Evolutionary conservation across 2,797 vertebrate genomes (phyloP), one percentile per base, ranked within the genome.

Genomic region (Streptopelia turtur): DNA sequence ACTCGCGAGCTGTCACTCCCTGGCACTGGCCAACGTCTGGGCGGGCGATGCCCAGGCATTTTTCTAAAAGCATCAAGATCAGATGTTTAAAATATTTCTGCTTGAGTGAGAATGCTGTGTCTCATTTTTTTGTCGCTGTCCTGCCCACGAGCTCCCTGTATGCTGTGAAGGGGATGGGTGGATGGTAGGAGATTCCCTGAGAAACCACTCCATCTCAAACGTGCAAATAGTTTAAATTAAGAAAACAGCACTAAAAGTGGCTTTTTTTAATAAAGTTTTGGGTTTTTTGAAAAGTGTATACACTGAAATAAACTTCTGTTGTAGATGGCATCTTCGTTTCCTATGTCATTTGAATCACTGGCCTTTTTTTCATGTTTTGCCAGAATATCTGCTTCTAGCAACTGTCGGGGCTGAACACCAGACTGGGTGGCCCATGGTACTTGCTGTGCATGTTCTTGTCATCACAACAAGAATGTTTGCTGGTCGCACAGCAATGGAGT

Each of bases 31-130:
- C 79, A 61, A 4, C 0, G 6, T 75, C 45, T 81, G 61, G 28
- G 30, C 6, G 17, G 33, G 31, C 4, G 31, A 61, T 88, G 65
- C 25, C 65, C 59, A 86, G 57, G 23, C 75, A 33, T 56, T 83
- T 84, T 65, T 78, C 5, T 8, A 53, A 89, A 92, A 78, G 33
- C 13, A 60, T 88, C 22, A 71, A 53, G 60, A 83, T 85, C n/a
- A 74, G 79, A 24, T 75, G 45, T 68, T 90, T 78, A 71, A 95
- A 94, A 65, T 61, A 75, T 27, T 90, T 92, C 39, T 83, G 10
- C 33, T 78, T 75, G 4, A 91, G 57, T 72, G 61, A 87, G 49
- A 85, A 72, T 55, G 47, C 9, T 0, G 0, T 6, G 3, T 78
- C 69, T 89, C 9, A 8, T 59, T 87, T 75, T 31, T 77, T 75